A percentile compares a stretch with the other conserved stretches of the same genome.
These are phyloP conservation scores for Willisornis vidua DNA, from an alignment of 2,113 vertebrate genomes.

Conservation along the genomic window DNA sequence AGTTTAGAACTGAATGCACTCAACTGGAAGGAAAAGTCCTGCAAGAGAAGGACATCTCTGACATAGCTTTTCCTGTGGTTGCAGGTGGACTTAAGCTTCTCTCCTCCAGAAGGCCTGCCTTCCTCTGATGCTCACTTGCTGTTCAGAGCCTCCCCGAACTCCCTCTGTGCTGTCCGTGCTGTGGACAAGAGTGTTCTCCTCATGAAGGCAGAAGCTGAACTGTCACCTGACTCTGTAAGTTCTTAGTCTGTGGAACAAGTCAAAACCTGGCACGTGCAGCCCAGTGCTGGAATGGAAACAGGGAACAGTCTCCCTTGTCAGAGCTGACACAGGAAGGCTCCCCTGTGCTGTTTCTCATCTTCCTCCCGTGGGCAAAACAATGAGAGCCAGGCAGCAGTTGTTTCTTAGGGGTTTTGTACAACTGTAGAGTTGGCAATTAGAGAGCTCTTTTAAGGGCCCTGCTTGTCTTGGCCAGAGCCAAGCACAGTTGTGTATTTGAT, in stretches of 20 bases:
- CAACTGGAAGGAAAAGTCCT: background rate
- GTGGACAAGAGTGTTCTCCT: conserved; percentile 88
- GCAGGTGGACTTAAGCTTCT: conserved; percentile 81
- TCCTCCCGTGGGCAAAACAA: background rate
- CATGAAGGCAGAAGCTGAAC: conserved; percentile 76
- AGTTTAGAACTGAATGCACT: background rate
- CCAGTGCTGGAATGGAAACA: background rate
- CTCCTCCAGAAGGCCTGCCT: conserved; percentile 71
- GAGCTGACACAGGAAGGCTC: background rate
- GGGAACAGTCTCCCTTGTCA: background rate
- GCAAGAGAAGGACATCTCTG: background rate
- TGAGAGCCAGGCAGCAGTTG: background rate
- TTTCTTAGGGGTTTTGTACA: background rate
- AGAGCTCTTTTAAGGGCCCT: background rate
- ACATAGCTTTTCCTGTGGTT: background rate
- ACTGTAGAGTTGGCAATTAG: background rate
- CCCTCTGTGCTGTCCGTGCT: conserved; percentile 84
- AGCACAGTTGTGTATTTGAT: background rate
- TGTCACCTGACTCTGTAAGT: conserved; percentile 74
- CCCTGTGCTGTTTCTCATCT: background rate
- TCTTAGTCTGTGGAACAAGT: background rate
- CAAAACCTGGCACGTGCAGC: background rate
- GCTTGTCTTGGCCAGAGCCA: background rate
- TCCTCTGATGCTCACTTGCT: conserved; percentile 70
- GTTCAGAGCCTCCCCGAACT: conserved; percentile 74